These are phyloP conservation scores for Phrixothrix hirtus DNA, from an alignment of 2,888 invertebrate species.

Conservation along the genomic window DNA sequence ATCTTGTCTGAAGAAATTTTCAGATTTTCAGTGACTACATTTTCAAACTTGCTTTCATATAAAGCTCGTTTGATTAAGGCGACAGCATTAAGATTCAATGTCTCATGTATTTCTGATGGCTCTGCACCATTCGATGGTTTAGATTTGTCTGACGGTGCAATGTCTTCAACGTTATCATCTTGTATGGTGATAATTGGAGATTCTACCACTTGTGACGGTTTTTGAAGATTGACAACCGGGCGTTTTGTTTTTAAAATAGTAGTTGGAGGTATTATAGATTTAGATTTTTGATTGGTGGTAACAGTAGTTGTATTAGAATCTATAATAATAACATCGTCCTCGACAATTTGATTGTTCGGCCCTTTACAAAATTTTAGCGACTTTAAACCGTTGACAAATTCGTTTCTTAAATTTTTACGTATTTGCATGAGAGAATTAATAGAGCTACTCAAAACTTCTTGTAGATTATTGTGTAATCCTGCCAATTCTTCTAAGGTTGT, in stretches of 20 bases:
- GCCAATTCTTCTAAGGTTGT: slow-evolving; percentile 59
- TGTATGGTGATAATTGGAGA: slow-evolving; percentile 6
- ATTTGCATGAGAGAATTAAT: slow-evolving; percentile 61
- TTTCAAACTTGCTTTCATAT: slow-evolving; percentile 29
- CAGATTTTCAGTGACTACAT: slow-evolving; percentile 34
- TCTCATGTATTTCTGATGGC: slow-evolving; percentile 12
- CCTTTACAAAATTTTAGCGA: slow-evolving; percentile 48
- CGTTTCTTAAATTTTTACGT: slow-evolving; percentile 60
- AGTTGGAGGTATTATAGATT: background rate
- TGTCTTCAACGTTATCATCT: background rate
- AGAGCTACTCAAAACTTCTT: slow-evolving; percentile 61
- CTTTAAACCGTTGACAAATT: slow-evolving; percentile 59
- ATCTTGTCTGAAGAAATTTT: slow-evolving; percentile 14
- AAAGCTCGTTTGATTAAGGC: slow-evolving; percentile 24
- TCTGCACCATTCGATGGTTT: slow-evolving; percentile 4
- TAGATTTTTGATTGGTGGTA: background rate
- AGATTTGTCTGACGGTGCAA: background rate
- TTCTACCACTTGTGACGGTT: slow-evolving; percentile 11
- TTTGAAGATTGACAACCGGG: no score
- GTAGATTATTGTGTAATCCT: slow-evolving; percentile 60
- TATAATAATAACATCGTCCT: slow-evolving; percentile 60
- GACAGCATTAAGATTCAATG: slow-evolving; percentile 7
- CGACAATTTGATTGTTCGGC: slow-evolving; percentile 39
- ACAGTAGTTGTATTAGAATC: slow-evolving; percentile 52
- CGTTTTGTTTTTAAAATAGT: slow-evolving; percentile 18